Conservation (phyloP, 2,797 vertebrate species). For the Syngnathus acus region DNA sequence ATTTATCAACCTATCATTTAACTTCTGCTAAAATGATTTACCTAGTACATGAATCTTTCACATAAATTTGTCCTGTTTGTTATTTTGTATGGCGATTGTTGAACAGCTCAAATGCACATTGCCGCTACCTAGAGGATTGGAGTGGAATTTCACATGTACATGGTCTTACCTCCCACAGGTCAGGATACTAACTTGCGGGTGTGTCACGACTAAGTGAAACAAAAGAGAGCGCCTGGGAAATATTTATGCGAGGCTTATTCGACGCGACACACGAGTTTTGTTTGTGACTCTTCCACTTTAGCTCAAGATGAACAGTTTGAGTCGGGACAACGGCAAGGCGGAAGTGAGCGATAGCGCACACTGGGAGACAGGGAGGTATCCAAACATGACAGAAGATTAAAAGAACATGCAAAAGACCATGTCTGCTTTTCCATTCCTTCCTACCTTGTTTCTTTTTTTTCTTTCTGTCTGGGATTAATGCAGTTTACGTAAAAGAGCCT, state of each 20-base stretch:
- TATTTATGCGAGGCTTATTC: constrained; percentile 30
- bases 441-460: constrained; percentile 3
- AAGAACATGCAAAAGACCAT: constrained; percentile 4
- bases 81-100: neutral
- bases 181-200: constrained; percentile 28
- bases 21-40: neutral
- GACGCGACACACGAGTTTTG: constrained; percentile 33
- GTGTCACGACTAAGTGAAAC: constrained; percentile 3
- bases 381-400: constrained; percentile 14
- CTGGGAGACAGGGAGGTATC: constrained; percentile 15
- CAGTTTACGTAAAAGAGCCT: constrained; percentile 7
- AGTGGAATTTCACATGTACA: neutral
- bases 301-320: constrained; percentile 18
- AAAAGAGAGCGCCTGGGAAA: constrained; percentile 10
- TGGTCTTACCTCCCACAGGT: constrained; percentile 27
- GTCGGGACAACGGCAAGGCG: constrained; percentile 12
- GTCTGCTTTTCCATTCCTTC: constrained; percentile 1
- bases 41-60: neutral
- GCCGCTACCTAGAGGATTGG: neutral
- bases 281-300: constrained; percentile 35
- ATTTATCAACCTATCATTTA: neutral
- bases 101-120: neutral
- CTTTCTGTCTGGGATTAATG: constrained; percentile 7
- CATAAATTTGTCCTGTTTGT: neutral
- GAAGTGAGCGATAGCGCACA: constrained; percentile 8